Base-by-base conservation (phyloP, 2,797 vertebrate genomes). In the Danio albolineatus region DNA sequence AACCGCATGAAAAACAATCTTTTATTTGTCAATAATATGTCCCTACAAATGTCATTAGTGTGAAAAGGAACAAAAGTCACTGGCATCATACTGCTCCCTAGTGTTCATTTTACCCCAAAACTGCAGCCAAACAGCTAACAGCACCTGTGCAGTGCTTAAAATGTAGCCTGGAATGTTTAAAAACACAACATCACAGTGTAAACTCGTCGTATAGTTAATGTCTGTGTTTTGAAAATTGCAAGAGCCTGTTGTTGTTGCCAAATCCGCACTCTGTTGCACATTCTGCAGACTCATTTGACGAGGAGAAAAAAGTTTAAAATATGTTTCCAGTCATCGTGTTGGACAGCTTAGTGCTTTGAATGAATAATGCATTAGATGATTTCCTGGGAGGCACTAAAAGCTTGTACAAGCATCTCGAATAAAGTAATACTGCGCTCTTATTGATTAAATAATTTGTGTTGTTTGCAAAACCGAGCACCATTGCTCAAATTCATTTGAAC, bases 341-440 rank as follows among this genome's bases (percentile, higher is more conserved):
- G 28, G 16, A 39, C 44, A 64, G 8, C 59, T 28, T 36, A 54
- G 49, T 43, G 73, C 39, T 39, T 17, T 21, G 28, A 59, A 39
- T 78, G 65, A 69, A 78, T 78, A 48, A 69, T 78, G 41, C 41
- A 78, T 78, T n/a, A 41, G 54, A 59, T 51, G 16, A 67, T 59
- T 60, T 69, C 44, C 54, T 66, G 60, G 5, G 59, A 76, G 49
- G 8, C 12, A 36, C 64, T 78, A 16, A 60, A 51, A 67, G 62
- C 43, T 66, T 43, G 48, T 43, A 36, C 51, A 57, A 19, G 43
- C 16, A 48, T 39, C 21, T 57, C 46, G 43, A 67, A 66, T 77
- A 48, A 67, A 39, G 49, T 59, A 14, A 59, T 46, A 39, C 75
- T 17, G 21, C 62, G 60, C 21, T 21, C 49, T 38, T 66, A 76